A percentile compares a stretch with the other conserved stretches of the same genome.
Evolutionary conservation across 2,888 invertebrate species (phyloP).

Genomic region (Tetheella fluctuosa): DNA sequence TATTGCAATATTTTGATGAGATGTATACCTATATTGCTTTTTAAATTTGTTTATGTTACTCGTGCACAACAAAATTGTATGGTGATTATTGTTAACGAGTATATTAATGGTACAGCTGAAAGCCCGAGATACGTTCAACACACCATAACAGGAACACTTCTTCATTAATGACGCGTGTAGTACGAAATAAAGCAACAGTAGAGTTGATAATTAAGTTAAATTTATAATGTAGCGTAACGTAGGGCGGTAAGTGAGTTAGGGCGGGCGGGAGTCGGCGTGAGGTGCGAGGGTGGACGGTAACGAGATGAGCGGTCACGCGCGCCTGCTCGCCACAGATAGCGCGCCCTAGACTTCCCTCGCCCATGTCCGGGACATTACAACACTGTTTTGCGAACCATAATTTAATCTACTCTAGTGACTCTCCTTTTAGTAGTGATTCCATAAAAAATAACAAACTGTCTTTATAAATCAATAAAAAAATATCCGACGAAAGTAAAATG

Average conservation of each 20-base stretch:
- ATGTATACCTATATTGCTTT: slow-evolving; percentile 1
- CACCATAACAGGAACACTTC: slow-evolving; percentile 16
- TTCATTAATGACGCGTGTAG: slow-evolving; percentile 38
- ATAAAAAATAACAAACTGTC: too few species aligned
- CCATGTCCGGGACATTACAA: slow-evolving; percentile 38
- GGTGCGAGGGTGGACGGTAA: slow-evolving; percentile 44
- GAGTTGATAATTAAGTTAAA: slow-evolving; percentile 63
- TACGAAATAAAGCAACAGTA: slow-evolving; percentile 46
- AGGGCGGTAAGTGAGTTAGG: slow-evolving; percentile 19
- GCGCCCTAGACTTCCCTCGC: slow-evolving; percentile 32
- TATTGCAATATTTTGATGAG: slow-evolving; percentile 5
- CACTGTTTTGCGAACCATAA: too few species aligned
- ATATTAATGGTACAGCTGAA: neutral
- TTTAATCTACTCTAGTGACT: too few species aligned
- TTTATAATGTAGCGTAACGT: slow-evolving; percentile 45
- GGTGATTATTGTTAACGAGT: neutral
- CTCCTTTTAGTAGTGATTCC: too few species aligned
- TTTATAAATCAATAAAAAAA: too few species aligned
- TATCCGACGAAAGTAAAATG: slow-evolving; percentile 17
- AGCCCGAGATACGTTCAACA: neutral
- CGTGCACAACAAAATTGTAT: neutral
- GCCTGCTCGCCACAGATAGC: slow-evolving; percentile 62
- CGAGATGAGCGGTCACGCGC: slow-evolving; percentile 77
- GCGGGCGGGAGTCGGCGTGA: slow-evolving; percentile 29
- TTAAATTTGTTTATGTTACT: neutral